Percentiles rank a stretch among this genome's conserved stretches.
Conservation (phyloP, 2,113 vertebrate genomes). For the Ceuthmochares aereus region DNA sequence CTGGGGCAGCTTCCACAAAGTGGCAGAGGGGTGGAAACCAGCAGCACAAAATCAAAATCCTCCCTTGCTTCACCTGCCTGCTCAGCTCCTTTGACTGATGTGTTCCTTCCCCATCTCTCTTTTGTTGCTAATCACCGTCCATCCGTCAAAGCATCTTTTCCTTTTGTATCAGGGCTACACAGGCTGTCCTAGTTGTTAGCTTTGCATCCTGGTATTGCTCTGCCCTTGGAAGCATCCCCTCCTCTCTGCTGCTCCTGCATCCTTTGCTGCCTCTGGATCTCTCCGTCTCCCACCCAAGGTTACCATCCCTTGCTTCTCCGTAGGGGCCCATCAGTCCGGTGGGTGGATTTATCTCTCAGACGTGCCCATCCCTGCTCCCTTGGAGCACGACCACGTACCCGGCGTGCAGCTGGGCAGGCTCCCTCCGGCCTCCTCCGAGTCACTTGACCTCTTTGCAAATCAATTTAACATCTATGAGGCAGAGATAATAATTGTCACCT, state of each 20-base stretch:
- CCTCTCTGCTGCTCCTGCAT: background rate
- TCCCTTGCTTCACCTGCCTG: background rate
- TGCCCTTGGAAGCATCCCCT: background rate
- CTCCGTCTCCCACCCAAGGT: background rate
- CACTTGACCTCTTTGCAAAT: constrained; percentile 69
- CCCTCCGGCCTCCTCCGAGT: background rate
- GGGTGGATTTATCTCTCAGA: background rate
- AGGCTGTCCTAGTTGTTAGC: background rate
- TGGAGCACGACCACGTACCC: fast-evolving
- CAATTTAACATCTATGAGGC: constrained; percentile 68
- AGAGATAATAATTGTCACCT: constrained; percentile 73
- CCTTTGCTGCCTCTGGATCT: background rate
- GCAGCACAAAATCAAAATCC: background rate
- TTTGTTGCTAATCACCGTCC: background rate
- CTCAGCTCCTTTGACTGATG: background rate
- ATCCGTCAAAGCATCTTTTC: background rate
- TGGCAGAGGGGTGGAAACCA: background rate
- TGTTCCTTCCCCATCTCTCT: background rate
- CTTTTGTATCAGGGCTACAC: background rate
- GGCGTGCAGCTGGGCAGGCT: background rate
- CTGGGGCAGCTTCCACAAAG: background rate
- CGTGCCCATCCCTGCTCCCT: background rate
- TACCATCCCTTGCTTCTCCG: background rate
- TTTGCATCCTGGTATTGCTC: background rate
- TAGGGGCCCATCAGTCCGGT: fast-evolving